A percentile compares a stretch with the other conserved stretches of the same genome.
phyloP scores from a whole-genome alignment of 2,113 vertebrate species.

The Dipodomys spectabilis region DNA sequence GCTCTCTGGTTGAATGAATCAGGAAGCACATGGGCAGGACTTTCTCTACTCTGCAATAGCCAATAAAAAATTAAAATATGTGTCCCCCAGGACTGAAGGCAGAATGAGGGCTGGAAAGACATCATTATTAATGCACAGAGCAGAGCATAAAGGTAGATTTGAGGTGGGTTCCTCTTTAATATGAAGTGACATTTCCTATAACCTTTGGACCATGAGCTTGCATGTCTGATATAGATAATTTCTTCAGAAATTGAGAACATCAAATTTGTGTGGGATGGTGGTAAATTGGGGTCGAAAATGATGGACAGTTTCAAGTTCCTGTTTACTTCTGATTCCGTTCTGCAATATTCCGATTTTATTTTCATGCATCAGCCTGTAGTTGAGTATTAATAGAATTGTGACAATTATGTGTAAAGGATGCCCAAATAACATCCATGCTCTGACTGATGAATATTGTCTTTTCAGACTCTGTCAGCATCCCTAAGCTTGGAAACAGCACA shows the following conservation, averaged over 20 bases:
- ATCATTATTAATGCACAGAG: slow-evolving; percentile 67
- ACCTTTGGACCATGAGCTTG: slow-evolving; percentile 51
- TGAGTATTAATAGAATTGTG: slow-evolving; percentile 44
- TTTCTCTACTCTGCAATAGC: slow-evolving; percentile 11
- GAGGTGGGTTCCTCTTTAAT: slow-evolving; percentile 50
- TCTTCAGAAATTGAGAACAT: slow-evolving; percentile 67
- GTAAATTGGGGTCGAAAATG: slow-evolving; percentile 24
- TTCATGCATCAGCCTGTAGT: neutral
- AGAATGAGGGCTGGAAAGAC: slow-evolving; percentile 59
- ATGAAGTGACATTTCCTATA: slow-evolving; percentile 61
- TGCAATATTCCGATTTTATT: neutral
- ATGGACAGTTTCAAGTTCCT: slow-evolving; percentile 22
- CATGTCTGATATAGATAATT: slow-evolving; percentile 69
- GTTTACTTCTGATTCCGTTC: neutral
- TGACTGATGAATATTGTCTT: slow-evolving; percentile 76
- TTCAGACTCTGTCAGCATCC: slow-evolving; percentile 75
- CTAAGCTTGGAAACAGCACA: slow-evolving; percentile 75
- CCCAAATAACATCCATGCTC: slow-evolving; percentile 52
- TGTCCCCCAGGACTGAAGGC: slow-evolving; percentile 46
- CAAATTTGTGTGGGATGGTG: slow-evolving; percentile 62
- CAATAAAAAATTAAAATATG: slow-evolving; percentile 53
- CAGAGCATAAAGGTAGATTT: slow-evolving; percentile 57
- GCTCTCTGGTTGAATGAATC: neutral
- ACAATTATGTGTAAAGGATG: slow-evolving; percentile 37
- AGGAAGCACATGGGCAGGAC: neutral